Base-by-base conservation (phyloP, 2,113 vertebrate species). In the Lota lota region DNA sequence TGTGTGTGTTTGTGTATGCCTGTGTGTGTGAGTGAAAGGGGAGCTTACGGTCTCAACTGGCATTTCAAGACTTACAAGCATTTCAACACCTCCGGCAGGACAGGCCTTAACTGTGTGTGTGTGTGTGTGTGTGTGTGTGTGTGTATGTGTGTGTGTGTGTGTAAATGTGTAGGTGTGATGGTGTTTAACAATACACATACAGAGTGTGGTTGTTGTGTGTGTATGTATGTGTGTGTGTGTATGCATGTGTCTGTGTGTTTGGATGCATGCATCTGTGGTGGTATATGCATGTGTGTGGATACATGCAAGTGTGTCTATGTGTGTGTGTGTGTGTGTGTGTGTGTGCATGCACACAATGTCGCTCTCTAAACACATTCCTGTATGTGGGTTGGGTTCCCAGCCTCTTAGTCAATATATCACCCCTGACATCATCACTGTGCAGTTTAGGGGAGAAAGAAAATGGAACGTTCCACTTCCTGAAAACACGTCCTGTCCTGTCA, bases 71-170 rank as follows among this genome's bases (percentile, higher is more conserved):
- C 86, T 87, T 87, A 89, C 88, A 88, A 79, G 77, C 78, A 87
- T 89, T 87, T 89, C 86, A 90, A 84, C 90, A 91, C 88, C 87
- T 90, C 85, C 2, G 76, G 78, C 83, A 82, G 70, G 73, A 84
- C 75, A 85, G 82, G 75, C 74, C 84, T 80, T 85, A 76, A 73
- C 74, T 78, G 69, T 71, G 72, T 77, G 50, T 72, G 61, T 74
- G 60, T 62, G 54, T 40, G 61, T 70, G 75, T 69, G 64, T 70
- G 57, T 63, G 40, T 53, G 69, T 72, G 69, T 22, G 54, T 63
- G 54, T 50, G 28, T 58, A 50, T 36, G 56, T 64, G 28, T 61
- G 67, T 47, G 63, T 61, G 33, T 36, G 56, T 20, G 36, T 40
- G 36, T 54, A 16, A 5, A 5, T 62, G 40, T 56, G 57, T 54